These are phyloP conservation scores for Dasypogon diadema DNA, from an alignment of 2,888 invertebrate genomes.

Conservation along the genomic window DNA sequence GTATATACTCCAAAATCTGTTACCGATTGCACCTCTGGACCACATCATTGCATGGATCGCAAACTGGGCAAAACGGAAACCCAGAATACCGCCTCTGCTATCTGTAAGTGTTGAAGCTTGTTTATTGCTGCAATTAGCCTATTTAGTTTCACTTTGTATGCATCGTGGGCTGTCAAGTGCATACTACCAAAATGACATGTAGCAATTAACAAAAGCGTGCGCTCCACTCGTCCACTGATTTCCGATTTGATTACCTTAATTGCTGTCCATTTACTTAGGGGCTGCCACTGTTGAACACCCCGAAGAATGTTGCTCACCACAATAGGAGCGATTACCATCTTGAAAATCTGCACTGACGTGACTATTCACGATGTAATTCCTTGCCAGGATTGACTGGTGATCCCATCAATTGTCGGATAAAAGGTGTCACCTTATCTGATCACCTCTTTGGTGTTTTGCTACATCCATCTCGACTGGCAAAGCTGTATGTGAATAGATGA, in stretches of 20 bases:
- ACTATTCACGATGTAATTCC: constrained; percentile 7
- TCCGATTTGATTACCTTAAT: not conserved
- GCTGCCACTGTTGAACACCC: not conserved
- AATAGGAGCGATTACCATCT: not conserved
- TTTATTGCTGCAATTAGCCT: not conserved
- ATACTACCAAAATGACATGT: not conserved
- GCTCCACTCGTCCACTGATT: not conserved
- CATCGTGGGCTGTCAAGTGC: not conserved
- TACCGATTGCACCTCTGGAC: not conserved
- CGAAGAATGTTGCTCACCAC: not conserved
- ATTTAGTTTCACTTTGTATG: not conserved
- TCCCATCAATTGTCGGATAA: constrained; percentile 13
- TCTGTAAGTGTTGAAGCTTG: not conserved
- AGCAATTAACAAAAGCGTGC: constrained; percentile 1
- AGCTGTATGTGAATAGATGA: not conserved
- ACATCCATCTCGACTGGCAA: not conserved
- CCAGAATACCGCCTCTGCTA: not conserved
- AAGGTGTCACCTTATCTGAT: constrained; percentile 16
- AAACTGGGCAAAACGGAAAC: too few relatives aligned
- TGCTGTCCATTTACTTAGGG: not conserved
- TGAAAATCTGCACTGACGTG: not conserved
- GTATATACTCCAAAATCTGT: too few relatives aligned
- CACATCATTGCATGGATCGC: not conserved
- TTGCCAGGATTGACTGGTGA: not conserved
- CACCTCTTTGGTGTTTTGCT: not conserved